Evolutionary conservation across 2,797 vertebrate species (phyloP).

Genomic region (Numenius phaeopus): DNA sequence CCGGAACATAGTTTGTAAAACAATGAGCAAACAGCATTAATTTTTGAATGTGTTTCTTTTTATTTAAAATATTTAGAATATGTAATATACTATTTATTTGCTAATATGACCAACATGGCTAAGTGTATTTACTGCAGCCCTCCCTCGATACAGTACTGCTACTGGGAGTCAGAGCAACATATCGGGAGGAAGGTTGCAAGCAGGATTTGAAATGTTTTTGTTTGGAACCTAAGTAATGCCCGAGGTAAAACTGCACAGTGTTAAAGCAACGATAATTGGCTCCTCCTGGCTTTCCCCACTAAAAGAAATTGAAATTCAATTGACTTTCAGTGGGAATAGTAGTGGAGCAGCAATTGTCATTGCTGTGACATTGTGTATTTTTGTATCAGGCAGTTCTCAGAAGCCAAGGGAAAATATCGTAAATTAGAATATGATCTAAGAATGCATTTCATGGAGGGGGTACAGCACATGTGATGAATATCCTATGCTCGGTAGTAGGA

Average conservation of each 20-base stretch:
- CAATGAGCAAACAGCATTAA: constrained; percentile 14
- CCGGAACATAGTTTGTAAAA: constrained; percentile 22
- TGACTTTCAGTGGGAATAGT: constrained; percentile 67
- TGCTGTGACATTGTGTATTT: constrained; percentile 75
- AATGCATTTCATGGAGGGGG: not conserved
- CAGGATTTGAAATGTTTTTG: constrained; percentile 68
- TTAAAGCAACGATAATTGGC: constrained; percentile 75
- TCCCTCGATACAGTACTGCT: not conserved
- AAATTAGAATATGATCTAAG: constrained; percentile 48
- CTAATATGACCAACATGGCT: not conserved
- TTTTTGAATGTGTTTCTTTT: constrained; percentile 1
- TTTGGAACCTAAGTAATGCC: constrained; percentile 70
- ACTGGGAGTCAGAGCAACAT: not conserved
- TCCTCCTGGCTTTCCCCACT: constrained; percentile 71
- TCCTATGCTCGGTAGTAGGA: not conserved
- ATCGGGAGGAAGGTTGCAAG: constrained; percentile 45
- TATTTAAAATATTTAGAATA: not conserved
- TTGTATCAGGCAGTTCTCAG: constrained; percentile 15
- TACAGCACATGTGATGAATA: not conserved
- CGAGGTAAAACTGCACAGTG: constrained; percentile 71
- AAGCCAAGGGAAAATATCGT: constrained; percentile 28
- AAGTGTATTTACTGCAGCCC: constrained; percentile 29
- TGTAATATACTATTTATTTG: not conserved
- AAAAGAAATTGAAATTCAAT: constrained; percentile 80
- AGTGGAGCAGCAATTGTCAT: constrained; percentile 74